phyloP scores from a whole-genome alignment of 2,888 invertebrate genomes.

The Rhagophthalmus giganteus region DNA sequence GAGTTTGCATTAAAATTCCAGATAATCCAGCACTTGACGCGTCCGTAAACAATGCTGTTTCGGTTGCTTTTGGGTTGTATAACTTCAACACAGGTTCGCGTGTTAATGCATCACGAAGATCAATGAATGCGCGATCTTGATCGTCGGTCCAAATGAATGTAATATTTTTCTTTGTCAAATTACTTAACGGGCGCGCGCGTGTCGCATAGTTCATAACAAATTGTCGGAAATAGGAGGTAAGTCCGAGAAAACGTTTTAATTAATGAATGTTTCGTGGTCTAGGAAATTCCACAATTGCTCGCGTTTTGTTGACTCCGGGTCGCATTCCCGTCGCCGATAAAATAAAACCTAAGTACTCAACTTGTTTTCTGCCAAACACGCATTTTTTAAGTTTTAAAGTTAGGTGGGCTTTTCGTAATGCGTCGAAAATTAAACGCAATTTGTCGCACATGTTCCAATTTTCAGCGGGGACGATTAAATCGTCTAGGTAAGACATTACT shows the following conservation, averaged over 20 bases:
- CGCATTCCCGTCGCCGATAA: constrained; percentile 9
- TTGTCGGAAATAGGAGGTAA: constrained; percentile 7
- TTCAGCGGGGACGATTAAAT: constrained; percentile 37
- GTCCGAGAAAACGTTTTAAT: constrained; percentile 12
- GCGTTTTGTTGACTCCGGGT: constrained; percentile 28
- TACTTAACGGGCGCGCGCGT: constrained; percentile 3
- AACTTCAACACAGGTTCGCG: constrained; percentile 26
- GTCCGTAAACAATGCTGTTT: constrained; percentile 32
- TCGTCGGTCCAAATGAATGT: constrained; percentile 1
- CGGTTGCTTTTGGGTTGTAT: constrained; percentile 28
- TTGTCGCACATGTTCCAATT: constrained; percentile 35
- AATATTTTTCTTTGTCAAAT: constrained; percentile 6
- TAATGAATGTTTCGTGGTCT: constrained; percentile 6
- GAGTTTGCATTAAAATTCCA: constrained; percentile 35
- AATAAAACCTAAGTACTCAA: constrained; percentile 42
- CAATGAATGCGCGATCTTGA: constrained; percentile 5
- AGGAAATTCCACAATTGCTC: constrained; percentile 20
- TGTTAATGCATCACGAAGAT: constrained; percentile 5
- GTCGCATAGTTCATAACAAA: constrained; percentile 9
- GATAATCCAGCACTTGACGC: constrained; percentile 30
- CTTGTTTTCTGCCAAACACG: constrained; percentile 32
- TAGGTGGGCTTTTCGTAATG: constrained; percentile 33
- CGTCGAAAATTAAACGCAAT: constrained; percentile 34
- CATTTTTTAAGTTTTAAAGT: constrained; percentile 42
- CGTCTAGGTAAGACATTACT: constrained; percentile 43